Base-by-base conservation (phyloP, 2,797 vertebrate species). In the Sebastes oblongus region DNA sequence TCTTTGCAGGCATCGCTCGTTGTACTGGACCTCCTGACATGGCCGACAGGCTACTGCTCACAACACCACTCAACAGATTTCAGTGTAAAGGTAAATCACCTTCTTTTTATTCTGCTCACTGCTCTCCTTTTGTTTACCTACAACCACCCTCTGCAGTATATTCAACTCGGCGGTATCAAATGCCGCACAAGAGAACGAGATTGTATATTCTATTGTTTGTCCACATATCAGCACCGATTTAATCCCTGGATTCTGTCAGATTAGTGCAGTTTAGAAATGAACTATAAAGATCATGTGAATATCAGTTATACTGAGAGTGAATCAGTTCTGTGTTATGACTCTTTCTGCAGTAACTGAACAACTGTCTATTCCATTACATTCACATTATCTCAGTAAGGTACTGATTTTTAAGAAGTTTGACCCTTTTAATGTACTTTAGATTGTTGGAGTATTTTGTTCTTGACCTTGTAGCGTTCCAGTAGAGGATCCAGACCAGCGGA, bases 1-100 rank as follows among this genome's bases (percentile, higher is more conserved):
- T 56, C 75, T 87, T 55, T 42, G 14, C 5, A 95, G 94, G 94
- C n/a, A 99, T 99, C 4, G 98, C 98, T 59, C 97, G 98, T 62
- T 99, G 98, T 86, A 96, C 96, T 0, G 97, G 97, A 77, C 98
- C 98, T 0, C 96, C 98, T 0, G 91, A 98, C 91, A 99, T 99
- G 98, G 96, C 95, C 0, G 98, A 99, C 94, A 95, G 97, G 67
- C 96, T 99, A 8, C 95, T 99, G 87, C 97, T 99, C 81, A 99
- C 98, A 60, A 99, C 98, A 0, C 98, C 98, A 0, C 96, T 97
- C 6, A 98, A 97, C 92, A 95, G 95, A 84, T 99, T 99, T 92
- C 97, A 98, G 92, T 99, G 98, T 95, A 98, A 97, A 96, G 98
- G 98, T 99, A 69, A 83, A 68, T 27, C 14, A 8, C n/a, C 50